phyloP scores from a whole-genome alignment of 2,888 invertebrate species.

The Dynastes hyllus region DNA sequence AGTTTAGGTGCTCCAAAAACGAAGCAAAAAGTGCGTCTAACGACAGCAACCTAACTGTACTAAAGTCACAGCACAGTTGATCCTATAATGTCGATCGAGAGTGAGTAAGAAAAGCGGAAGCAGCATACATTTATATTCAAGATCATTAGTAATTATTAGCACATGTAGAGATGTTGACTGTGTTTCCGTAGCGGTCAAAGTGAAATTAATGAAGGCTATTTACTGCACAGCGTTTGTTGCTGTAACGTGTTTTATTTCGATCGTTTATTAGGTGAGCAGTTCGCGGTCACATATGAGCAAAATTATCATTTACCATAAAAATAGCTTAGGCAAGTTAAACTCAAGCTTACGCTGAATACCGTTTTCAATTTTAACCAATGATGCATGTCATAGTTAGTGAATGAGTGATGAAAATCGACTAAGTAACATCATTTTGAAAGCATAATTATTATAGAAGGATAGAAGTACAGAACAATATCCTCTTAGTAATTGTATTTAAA shows the following conservation, averaged over 20 bases:
- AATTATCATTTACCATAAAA: neutral
- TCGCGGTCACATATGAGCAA: neutral
- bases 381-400: too few species aligned
- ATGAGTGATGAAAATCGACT: too few species aligned
- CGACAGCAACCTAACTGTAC: slow-evolving; percentile 26
- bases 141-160: slow-evolving; percentile 44
- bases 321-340: neutral
- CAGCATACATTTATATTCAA: slow-evolving; percentile 43
- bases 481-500: too few species aligned
- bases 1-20: slow-evolving; percentile 10
- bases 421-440: too few species aligned
- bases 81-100: slow-evolving; percentile 15
- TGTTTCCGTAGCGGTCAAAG: slow-evolving; percentile 20
- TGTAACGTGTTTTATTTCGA: slow-evolving; percentile 18
- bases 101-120: slow-evolving; percentile 41
- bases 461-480: too few species aligned
- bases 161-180: slow-evolving; percentile 20
- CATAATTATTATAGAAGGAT: too few species aligned
- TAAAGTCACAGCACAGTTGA: slow-evolving; percentile 7
- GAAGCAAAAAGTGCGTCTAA: slow-evolving; percentile 23
- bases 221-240: slow-evolving; percentile 14
- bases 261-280: slow-evolving; percentile 8
- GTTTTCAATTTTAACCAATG: too few species aligned
- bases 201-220: slow-evolving; percentile 30
- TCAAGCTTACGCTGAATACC: too few species aligned